These are phyloP conservation scores for Nanorana parkeri DNA, from an alignment of 2,113 vertebrate species.

Conservation along the genomic window DNA sequence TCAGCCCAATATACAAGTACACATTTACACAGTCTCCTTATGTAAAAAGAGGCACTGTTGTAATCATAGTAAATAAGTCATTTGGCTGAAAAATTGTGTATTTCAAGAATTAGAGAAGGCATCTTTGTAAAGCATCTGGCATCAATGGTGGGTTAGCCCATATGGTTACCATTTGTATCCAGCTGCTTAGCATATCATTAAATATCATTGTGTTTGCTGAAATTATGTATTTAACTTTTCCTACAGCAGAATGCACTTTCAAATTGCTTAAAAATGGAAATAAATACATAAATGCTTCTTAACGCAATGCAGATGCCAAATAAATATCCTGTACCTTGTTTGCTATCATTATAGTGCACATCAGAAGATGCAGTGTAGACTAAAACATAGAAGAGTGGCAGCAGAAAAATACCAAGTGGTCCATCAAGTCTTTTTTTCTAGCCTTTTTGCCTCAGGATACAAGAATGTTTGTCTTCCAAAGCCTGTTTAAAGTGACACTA, in stretches of 20 bases:
- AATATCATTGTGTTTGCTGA: not conserved
- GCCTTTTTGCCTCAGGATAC: no score
- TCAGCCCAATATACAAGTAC: not conserved
- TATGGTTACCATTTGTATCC: slow-evolving; percentile 24
- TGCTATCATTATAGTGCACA: no score
- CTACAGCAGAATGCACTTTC: not conserved
- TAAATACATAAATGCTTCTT: not conserved
- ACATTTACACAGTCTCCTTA: not conserved
- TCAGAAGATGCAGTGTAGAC: no score
- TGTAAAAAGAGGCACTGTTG: not conserved
- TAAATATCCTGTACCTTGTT: no score
- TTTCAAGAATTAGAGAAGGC: not conserved
- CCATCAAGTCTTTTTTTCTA: no score
- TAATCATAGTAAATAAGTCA: not conserved
- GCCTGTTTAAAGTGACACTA: no score
- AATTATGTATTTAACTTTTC: not conserved
- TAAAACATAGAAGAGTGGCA: no score
- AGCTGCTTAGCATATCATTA: not conserved
- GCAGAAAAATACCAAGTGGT: no score
- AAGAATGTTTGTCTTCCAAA: no score
- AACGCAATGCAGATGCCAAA: no score
- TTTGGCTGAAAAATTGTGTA: not conserved
- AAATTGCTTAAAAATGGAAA: not conserved
- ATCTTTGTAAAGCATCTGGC: slow-evolving; percentile 4
- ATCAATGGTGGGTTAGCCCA: not conserved